Base-by-base conservation (phyloP, 30 jellyfish, hydroid and myxozoan genomes). In the Aurelia coerulea region DNA sequence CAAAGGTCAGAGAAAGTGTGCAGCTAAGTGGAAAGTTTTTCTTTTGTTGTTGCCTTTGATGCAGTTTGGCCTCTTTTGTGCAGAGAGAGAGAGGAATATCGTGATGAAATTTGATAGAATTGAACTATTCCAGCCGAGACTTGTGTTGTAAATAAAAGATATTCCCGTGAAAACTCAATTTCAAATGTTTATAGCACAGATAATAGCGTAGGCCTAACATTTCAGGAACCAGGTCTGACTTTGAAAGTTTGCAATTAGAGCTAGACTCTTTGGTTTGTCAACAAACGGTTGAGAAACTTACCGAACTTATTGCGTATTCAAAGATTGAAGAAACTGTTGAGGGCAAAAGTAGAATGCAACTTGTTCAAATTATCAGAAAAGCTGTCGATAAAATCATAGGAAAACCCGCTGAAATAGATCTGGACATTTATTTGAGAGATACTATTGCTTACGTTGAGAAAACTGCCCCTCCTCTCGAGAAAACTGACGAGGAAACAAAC, bases 401-500 rank as follows among this genome's bases (percentile, higher is more conserved):
- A 59, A 59, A 59, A 59, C 68, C 19, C 13, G 68, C 8, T 59
- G 68, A 59, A 59, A 59, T 59, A 59, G 68, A 59, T 59, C 7
- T 59, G 68, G 68, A 59, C 10, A 11, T 59, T 59, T 32, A 29
- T 33, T 73, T 73, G 39, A 29, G 58, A 12, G 58, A 73, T 73
- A 15, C 58, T 32, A 29, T 41, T 35, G 51, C 83, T 12, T 73
- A 6, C 66, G 64, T 73, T 52, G 31, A 18, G 10, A 29, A 73
- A 18, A 32, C 35, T 29, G 39, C 69, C 51, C 83, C 66, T 33
- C 83, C 66, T 73, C 66, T 73, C 10, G 66, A 32, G 66, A 73
- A 46, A 29, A 73, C 66, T 73, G 83, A n/a, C 5, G 54, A 67
- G 68, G 68, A 59, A 6, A 59, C 31, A 59, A 59, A 59, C 50